Evolutionary conservation across 1,140 invertebrate species (phyloP), one percentile per base, ranked within the genome.

Genomic region (Thaumatotibia leucotreta): DNA sequence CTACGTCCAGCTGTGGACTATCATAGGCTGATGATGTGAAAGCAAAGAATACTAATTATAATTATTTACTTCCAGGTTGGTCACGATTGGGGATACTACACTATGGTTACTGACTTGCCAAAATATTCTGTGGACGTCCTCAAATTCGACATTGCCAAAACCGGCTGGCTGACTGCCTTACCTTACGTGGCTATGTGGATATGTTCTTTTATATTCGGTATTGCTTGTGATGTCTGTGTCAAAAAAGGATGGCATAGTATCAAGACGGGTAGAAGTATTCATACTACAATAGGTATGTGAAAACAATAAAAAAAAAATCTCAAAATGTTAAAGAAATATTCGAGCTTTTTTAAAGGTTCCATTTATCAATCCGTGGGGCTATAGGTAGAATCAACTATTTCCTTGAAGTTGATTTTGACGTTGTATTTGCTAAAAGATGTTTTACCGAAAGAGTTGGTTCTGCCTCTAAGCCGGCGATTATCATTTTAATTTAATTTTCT

Each of bases 61-160:
- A 39, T 6, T 9, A 9, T 67, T 63, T 65, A 24, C 14, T 75
- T 69, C 0, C 73, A 89, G 87, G 82, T 89, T 93, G 96, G 96
- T 2, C 96, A 98, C 87, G 97, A 98, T 89, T 99, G 97, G 97
- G 97, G 96, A 20, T 97, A 97, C 86, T 98, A 98, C 80, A 98
- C 97, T 9, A 96, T 98, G 93, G 94, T 98, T 1, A 97, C 96
- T 9, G 96, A 97, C 82, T 89, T 99, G 10, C 98, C 98, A 0
- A 97, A 96, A 92, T 99, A 98, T 86, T 96, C 98, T 92, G 94
- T 95, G 70, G 94, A 96, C 76, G 95, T 98, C 4, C 91, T 98
- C 4, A 94, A 96, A 76, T 97, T 96, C 83, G 93, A 96, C 68
- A 96, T 98, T 52, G 93, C 92, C 68, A 91, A 92, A 66, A 96